These are phyloP conservation scores for Calonectris borealis DNA, from an alignment of 2,113 vertebrate species.

Conservation along the genomic window DNA sequence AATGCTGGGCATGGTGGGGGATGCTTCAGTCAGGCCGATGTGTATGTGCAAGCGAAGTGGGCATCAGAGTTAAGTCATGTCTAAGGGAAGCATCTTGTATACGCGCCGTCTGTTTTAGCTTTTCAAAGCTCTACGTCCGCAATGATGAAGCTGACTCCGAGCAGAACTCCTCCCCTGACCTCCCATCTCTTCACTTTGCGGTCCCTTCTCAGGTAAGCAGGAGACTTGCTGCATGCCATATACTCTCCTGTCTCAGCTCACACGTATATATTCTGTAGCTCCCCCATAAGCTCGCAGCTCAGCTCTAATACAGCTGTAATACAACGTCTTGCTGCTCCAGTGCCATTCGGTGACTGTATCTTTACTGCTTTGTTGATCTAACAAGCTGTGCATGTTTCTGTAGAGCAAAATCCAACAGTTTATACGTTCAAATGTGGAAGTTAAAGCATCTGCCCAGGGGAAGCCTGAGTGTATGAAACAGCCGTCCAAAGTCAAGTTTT, in stretches of 20 bases:
- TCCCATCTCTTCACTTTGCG: background rate
- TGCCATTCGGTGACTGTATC: background rate
- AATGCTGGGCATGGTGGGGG: background rate
- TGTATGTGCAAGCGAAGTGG: background rate
- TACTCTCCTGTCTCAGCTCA: background rate
- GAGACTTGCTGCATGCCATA: background rate
- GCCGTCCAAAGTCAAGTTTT: background rate
- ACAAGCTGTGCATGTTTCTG: background rate
- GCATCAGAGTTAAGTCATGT: background rate
- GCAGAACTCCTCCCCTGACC: constrained; percentile 37
- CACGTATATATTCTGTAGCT: background rate
- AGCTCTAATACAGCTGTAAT: background rate
- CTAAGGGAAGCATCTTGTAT: background rate
- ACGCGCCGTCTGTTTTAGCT: constrained; percentile 32
- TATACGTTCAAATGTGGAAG: background rate
- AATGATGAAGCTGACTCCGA: background rate
- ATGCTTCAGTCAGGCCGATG: background rate
- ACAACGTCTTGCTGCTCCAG: background rate
- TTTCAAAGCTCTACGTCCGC: constrained; percentile 14
- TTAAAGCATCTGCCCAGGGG: background rate
- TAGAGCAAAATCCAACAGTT: background rate
- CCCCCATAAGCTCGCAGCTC: background rate
- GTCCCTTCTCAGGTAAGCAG: constrained; percentile 65
- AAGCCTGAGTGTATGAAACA: background rate
- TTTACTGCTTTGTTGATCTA: background rate